These are phyloP conservation scores for Hycleus cichorii DNA, from an alignment of 1,140 invertebrate species.

Conservation along the genomic window DNA sequence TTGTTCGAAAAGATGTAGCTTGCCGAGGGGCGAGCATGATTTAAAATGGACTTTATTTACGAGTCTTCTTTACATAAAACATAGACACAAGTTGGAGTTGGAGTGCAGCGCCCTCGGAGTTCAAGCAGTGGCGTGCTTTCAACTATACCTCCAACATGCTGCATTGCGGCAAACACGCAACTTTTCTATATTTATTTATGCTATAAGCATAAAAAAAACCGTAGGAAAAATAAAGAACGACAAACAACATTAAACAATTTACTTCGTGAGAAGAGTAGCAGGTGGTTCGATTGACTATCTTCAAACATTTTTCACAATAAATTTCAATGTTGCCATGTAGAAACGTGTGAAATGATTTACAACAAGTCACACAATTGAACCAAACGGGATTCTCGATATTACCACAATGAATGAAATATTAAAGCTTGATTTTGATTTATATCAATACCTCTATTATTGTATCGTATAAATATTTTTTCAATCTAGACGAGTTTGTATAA, in stretches of 20 bases:
- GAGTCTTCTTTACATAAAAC: constrained; percentile 38
- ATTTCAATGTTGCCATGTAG: too few relatives aligned
- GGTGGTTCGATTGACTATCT: constrained; percentile 4
- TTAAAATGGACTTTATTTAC: constrained; percentile 38
- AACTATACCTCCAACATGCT: neutral
- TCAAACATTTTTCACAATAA: neutral
- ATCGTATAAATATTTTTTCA: too few relatives aligned
- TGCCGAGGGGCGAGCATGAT: constrained; percentile 36
- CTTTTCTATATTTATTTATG: neutral
- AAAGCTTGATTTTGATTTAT: too few relatives aligned
- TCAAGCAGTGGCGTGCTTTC: constrained; percentile 9
- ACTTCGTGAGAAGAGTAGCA: constrained; percentile 3
- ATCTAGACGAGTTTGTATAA: neutral
- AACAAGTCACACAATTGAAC: too few relatives aligned
- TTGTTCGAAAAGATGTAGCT: constrained; percentile 32
- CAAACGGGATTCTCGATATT: too few relatives aligned
- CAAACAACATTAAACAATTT: too few relatives aligned
- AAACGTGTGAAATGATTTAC: too few relatives aligned
- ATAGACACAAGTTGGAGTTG: constrained; percentile 11
- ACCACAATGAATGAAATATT: too few relatives aligned
- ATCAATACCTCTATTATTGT: too few relatives aligned
- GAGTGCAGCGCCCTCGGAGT: constrained; percentile 14
- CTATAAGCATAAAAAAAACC: too few relatives aligned
- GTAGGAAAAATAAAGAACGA: too few relatives aligned
- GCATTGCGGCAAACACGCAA: constrained; percentile 10